These are phyloP conservation scores for Pogonocherus hispidulus DNA, from an alignment of 2,888 invertebrate species.

Conservation along the genomic window DNA sequence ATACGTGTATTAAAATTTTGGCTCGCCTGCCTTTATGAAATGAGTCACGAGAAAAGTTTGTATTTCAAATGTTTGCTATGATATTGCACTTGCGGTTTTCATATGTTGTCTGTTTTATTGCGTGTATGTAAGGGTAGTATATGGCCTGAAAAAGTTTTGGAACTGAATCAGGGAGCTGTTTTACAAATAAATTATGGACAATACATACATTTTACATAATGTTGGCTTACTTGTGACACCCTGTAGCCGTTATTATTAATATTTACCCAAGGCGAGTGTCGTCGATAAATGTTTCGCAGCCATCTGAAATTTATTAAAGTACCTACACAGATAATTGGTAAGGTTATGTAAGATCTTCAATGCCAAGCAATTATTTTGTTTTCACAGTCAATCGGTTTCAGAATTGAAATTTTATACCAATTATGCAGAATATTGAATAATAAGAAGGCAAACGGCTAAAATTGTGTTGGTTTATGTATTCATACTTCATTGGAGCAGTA, in stretches of 20 bases:
- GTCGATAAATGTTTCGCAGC: background rate
- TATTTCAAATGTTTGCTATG: too few relatives aligned
- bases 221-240: background rate
- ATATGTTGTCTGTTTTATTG: too few relatives aligned
- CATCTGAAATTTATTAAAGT: slow-evolving; percentile 7
- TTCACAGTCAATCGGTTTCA: slow-evolving; percentile 24
- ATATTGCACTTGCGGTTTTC: too few relatives aligned
- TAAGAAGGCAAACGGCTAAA: background rate
- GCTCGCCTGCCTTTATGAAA: too few relatives aligned
- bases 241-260: background rate
- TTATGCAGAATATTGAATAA: slow-evolving; percentile 21
- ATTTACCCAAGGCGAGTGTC: background rate
- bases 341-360: slow-evolving; percentile 16
- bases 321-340: slow-evolving; percentile 9
- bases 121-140: too few relatives aligned
- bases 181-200: too few relatives aligned
- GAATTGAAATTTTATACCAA: slow-evolving; percentile 28
- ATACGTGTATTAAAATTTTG: too few relatives aligned
- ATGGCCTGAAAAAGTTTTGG: too few relatives aligned
- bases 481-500: background rate
- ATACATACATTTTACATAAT: background rate
- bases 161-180: too few relatives aligned
- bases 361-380: slow-evolving; percentile 25
- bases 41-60: too few relatives aligned
- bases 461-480: background rate